Percentiles rank a stretch among this genome's conserved stretches.
Evolutionary conservation across 2,888 invertebrate genomes (phyloP).

Genomic region (Melanostoma scalare): DNA sequence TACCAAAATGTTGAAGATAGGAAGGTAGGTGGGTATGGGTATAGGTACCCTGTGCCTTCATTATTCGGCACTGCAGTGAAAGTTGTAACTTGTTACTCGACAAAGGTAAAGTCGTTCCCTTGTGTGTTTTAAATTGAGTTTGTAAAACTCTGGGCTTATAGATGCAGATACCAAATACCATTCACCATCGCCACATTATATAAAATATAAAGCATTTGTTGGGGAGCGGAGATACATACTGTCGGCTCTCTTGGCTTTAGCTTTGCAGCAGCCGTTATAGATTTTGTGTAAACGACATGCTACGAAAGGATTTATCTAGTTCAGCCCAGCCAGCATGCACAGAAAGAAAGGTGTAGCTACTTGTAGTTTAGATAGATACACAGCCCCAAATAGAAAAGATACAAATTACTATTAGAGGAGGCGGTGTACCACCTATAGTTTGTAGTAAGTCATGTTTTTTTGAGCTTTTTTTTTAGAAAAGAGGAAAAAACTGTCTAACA

Average conservation of each 20-base stretch:
- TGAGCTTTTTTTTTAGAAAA: no score
- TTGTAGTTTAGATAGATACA: not conserved
- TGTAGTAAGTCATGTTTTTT: no score
- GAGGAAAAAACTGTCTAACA: conserved; percentile 4
- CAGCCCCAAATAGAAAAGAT: not conserved
- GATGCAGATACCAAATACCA: conserved; percentile 63
- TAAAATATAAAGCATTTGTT: conserved; percentile 51
- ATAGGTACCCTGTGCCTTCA: no score
- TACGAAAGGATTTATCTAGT: conserved; percentile 36
- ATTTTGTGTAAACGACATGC: conserved; percentile 24
- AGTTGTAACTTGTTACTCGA: conserved; percentile 31
- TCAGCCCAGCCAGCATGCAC: conserved; percentile 12
- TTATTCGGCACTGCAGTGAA: conserved; percentile 33
- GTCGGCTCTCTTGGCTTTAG: not conserved
- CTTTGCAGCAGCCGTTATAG: not conserved
- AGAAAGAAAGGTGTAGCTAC: conserved; percentile 27
- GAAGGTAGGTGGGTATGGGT: no score
- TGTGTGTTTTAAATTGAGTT: conserved; percentile 59
- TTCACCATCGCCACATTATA: conserved; percentile 32
- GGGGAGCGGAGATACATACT: not conserved
- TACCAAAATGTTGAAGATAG: no score
- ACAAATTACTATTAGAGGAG: conserved; percentile 40
- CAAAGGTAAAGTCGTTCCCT: conserved; percentile 49
- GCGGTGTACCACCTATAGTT: no score
- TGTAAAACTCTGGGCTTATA: conserved; percentile 46